Percentiles rank a stretch among this genome's conserved stretches.
Evolutionary conservation across 2,113 vertebrate species (phyloP).

Genomic region (Bambusicola thoracicus): DNA sequence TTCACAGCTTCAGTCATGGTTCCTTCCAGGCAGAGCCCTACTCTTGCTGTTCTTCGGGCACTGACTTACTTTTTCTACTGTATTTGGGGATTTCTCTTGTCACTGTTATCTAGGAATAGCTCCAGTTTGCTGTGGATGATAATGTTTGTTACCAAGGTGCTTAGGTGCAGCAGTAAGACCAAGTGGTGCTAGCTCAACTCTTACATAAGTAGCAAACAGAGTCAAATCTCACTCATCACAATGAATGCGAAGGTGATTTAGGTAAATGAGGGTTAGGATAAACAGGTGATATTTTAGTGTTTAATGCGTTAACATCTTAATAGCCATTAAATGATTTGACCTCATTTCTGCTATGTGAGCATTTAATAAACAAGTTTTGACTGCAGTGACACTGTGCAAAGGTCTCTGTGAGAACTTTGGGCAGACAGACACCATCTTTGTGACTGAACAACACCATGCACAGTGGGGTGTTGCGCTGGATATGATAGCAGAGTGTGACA

Average conservation of each 20-base stretch:
- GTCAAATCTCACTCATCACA: background rate
- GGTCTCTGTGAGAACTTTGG: background rate
- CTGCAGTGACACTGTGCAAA: background rate
- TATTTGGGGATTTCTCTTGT: background rate
- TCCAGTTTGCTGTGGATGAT: background rate
- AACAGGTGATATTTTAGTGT: background rate
- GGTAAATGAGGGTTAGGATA: background rate
- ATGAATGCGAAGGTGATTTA: background rate
- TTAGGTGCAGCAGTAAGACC: background rate
- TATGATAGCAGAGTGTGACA: background rate
- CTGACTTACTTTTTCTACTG: background rate
- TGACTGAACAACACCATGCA: background rate
- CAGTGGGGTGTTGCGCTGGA: background rate
- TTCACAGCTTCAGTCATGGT: background rate
- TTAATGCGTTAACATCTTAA: background rate
- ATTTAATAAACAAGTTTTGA: background rate
- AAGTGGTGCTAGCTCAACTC: background rate
- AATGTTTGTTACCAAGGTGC: background rate
- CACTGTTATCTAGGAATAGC: background rate
- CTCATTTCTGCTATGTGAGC: background rate
- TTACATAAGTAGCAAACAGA: background rate
- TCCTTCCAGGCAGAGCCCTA: background rate
- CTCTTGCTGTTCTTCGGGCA: background rate
- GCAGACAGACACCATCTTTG: background rate
- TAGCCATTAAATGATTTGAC: background rate